A percentile compares a stretch with the other conserved stretches of the same genome.
phyloP scores from a whole-genome alignment of 1,140 invertebrate genomes.

The Macrocentrus cingulum region DNA sequence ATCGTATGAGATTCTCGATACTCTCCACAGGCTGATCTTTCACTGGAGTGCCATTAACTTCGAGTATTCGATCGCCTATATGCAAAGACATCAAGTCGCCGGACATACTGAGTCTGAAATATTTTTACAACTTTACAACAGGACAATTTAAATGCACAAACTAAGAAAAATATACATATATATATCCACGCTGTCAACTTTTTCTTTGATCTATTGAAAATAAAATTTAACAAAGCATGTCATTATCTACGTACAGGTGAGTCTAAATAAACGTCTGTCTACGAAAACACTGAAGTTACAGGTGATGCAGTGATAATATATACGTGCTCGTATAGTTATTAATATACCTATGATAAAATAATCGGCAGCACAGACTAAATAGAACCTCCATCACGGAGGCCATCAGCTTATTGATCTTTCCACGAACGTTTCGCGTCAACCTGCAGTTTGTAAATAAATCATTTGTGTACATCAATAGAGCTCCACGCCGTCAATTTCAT shows the following conservation, averaged over 20 bases:
- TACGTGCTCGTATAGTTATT: constrained; percentile 41
- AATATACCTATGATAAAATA: constrained; percentile 62
- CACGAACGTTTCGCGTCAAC: constrained; percentile 61
- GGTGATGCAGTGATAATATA: not conserved
- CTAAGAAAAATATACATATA: too few relatives aligned
- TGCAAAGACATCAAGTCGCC: constrained; percentile 81
- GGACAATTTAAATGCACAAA: too few relatives aligned
- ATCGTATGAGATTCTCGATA: constrained; percentile 74
- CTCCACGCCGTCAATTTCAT: too few relatives aligned
- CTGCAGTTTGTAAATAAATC: constrained; percentile 47
- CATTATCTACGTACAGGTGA: constrained; percentile 1
- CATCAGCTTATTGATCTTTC: constrained; percentile 65
- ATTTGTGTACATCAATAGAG: constrained; percentile 53
- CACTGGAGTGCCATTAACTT: constrained; percentile 88
- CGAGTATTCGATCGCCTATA: constrained; percentile 87
- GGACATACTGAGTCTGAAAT: constrained; percentile 75
- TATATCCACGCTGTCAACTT: too few relatives aligned
- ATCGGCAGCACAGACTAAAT: constrained; percentile 67
- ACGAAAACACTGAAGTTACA: constrained; percentile 5
- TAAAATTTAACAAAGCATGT: constrained; percentile 1
- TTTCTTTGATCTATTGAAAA: too few relatives aligned
- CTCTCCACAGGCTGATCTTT: constrained; percentile 76
- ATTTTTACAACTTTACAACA: not conserved
- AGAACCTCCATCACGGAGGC: constrained; percentile 66
- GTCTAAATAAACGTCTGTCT: constrained; percentile 2